Evolutionary conservation across 2,888 invertebrate genomes (phyloP).

Genomic region (Gari tellinella): DNA sequence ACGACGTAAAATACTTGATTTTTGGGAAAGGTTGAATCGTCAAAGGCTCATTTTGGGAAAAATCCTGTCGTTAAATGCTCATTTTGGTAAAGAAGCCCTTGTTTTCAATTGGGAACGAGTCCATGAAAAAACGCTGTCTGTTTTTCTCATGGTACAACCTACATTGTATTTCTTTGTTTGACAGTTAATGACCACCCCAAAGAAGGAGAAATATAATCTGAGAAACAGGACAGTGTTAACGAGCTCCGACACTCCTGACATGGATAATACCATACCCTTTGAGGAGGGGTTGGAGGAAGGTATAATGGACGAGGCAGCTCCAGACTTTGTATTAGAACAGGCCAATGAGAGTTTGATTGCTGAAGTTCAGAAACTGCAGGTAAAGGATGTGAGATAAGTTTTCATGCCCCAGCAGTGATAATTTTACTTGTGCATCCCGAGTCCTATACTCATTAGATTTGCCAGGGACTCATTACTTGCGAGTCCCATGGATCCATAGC

Average conservation of each 20-base stretch:
- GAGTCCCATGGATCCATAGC: too few relatives aligned
- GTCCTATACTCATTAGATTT: too few relatives aligned
- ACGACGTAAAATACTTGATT: too few relatives aligned
- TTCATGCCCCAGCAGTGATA: too few relatives aligned
- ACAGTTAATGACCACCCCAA: conserved; percentile 80
- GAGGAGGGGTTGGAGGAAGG: conserved; percentile 55
- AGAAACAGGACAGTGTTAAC: conserved; percentile 64
- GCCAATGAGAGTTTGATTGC: conserved; percentile 72
- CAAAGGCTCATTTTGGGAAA: too few relatives aligned
- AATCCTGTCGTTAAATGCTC: too few relatives aligned
- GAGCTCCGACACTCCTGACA: conserved; percentile 15
- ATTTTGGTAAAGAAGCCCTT: too few relatives aligned
- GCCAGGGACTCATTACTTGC: too few relatives aligned
- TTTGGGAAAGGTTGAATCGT: too few relatives aligned
- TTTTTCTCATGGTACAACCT: background rate
- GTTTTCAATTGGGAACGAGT: too few relatives aligned
- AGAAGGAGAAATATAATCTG: conserved; percentile 67
- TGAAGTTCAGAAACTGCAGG: conserved; percentile 74
- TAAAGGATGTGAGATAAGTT: too few relatives aligned
- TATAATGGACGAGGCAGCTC: conserved; percentile 60
- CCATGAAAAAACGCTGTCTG: background rate
- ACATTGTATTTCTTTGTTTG: background rate
- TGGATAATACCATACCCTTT: conserved; percentile 51
- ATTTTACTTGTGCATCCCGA: too few relatives aligned
- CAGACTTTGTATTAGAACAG: conserved; percentile 63